Base-by-base conservation (phyloP, 1,140 invertebrate genomes). In the Geopemphigus sp. region DNA sequence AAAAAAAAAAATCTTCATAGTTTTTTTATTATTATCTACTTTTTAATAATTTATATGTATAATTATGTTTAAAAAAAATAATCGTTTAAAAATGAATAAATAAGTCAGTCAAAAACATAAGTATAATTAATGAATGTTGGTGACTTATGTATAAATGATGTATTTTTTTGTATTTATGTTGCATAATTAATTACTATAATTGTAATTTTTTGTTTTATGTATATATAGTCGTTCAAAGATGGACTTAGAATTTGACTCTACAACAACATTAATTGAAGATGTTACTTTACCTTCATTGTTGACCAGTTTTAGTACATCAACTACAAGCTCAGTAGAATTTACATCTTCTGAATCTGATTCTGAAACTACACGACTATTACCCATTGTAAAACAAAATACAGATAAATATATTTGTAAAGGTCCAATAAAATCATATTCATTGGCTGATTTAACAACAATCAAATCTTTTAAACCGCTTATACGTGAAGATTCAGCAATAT, bases 401-500 rank as follows among this genome's bases (percentile, higher is more conserved):
- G 24, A 76, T 24, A 76, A 76, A 50, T 45, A 26, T 47, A 47
- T 17, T 29, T 63, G 50, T n/a, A 78, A 78, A 61, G 74, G 74
- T 26, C 74, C 74, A 24, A 26, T 63, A 19, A 78, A 78, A 29
- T 78, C 74, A 78, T 78, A 61, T 61, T 78, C 74, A 63, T 53
- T 78, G 47, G 74, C 22, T 50, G 74, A 78, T 78, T 78, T 78
- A 29, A 78, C 74, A 1, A 78, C 22, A 78, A 78, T 78, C 17
- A 78, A 78, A 47, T 78, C 74, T 12, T 78, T 78, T 61, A 78
- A 78, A 63, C 56, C 74, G 6, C 74, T 78, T 19, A 47, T 78
- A 19, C 74, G 74, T 47, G 74, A 78, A 78, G 74, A 78, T 63
- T 78, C 74, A 63, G 74, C 74, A 50, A 78, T 78, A 26, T 78